Evolutionary conservation across 2,113 vertebrate genomes (phyloP).

Genomic region (Cacatua alba): DNA sequence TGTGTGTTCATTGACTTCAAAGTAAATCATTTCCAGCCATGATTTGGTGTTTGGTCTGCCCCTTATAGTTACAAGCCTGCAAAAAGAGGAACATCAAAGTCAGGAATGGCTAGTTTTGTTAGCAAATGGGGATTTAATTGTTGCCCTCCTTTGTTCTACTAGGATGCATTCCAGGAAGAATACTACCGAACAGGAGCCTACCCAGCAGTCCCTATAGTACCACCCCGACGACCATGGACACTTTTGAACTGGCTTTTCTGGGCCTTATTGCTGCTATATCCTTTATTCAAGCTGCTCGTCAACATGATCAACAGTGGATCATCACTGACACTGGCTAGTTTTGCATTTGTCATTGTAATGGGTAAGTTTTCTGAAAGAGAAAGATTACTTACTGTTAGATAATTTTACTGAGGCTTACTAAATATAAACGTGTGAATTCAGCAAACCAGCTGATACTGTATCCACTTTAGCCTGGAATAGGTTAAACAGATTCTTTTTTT

Average conservation of each 20-base stretch:
- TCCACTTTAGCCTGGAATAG: neutral
- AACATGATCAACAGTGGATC: constrained; percentile 86
- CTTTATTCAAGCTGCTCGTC: constrained; percentile 82
- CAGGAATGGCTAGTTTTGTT: neutral
- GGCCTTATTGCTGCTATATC: constrained; percentile 86
- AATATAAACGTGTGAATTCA: neutral
- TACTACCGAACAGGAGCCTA: constrained; percentile 85
- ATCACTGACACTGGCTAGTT: constrained; percentile 77
- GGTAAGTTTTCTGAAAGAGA: constrained; percentile 77
- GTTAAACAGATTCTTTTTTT: neutral
- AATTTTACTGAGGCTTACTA: neutral
- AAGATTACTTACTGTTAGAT: neutral
- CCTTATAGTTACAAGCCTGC: neutral
- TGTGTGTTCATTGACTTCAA: neutral
- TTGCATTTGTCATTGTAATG: constrained; percentile 83
- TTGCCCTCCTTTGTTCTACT: constrained; percentile 9
- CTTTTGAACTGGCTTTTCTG: constrained; percentile 94
- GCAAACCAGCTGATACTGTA: neutral
- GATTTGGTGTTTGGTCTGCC: neutral
- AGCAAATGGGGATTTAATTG: neutral
- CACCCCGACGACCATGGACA: constrained; percentile 82
- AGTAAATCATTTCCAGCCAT: neutral
- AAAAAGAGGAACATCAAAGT: neutral
- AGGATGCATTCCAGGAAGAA: constrained; percentile 92
- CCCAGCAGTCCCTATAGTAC: constrained; percentile 76